Conservation (phyloP, 2,888 invertebrate genomes). For the Phorcus lineatus region DNA sequence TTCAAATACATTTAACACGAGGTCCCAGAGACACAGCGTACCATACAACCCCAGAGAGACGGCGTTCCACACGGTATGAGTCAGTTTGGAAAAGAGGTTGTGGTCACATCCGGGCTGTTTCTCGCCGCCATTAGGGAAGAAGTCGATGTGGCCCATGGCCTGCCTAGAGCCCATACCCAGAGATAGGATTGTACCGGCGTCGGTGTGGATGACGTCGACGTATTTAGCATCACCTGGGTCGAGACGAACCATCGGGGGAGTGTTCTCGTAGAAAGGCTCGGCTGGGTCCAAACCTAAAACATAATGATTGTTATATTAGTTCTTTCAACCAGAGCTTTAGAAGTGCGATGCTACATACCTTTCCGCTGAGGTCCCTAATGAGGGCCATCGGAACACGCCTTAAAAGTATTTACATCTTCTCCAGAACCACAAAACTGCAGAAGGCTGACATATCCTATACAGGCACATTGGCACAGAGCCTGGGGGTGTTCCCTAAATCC, state of each 20-base stretch:
- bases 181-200: slow-evolving; percentile 45
- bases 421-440: too few species aligned
- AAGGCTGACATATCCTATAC: too few species aligned
- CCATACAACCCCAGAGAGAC: slow-evolving; percentile 48
- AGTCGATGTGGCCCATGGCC: slow-evolving; percentile 73
- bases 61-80: slow-evolving; percentile 52
- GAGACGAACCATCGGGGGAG: slow-evolving; percentile 48
- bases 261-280: slow-evolving; percentile 59
- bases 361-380: too few species aligned
- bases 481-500: too few species aligned
- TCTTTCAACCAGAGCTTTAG: too few species aligned
- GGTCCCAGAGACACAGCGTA: slow-evolving; percentile 26
- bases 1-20: too few species aligned
- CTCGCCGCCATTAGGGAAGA: slow-evolving; percentile 75
- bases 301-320: too few species aligned
- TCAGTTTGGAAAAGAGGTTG: slow-evolving; percentile 44
- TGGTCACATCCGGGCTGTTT: slow-evolving; percentile 73
- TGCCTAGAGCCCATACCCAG: slow-evolving; percentile 69
- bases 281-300: slow-evolving; percentile 65
- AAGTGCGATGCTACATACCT: too few species aligned
- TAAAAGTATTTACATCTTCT: too few species aligned
- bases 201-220: slow-evolving; percentile 69
- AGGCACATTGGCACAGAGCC: too few species aligned
- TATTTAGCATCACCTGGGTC: slow-evolving; percentile 65
- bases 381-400: too few species aligned